Evolutionary conservation across 2,888 invertebrate species (phyloP), one percentile per base, ranked within the genome.

Genomic region (Lydus trimaculatus): DNA sequence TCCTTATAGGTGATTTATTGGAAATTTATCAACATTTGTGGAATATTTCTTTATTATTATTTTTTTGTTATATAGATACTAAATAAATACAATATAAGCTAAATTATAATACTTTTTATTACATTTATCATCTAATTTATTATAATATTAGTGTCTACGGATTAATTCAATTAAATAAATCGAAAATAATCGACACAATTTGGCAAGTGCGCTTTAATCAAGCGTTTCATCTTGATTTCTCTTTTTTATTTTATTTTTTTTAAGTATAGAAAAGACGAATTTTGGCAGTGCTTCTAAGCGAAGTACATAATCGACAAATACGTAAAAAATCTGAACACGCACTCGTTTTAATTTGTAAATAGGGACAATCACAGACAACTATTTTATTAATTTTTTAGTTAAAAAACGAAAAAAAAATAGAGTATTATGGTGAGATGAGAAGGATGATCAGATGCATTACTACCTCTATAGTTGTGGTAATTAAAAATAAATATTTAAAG

Each of bases 311-410:
- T 65, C 67, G 43, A 52, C 65, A 69, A 70, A 68, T 60, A 71
- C 71, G 11, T 72, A 79, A 75, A 76, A 75, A 75, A n/a, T n/a
- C n/a, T n/a, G n/a, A n/a, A 77, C 78, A 76, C 76, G 78, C 80
- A 80, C 78, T 77, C 75, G 56, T 28, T 28, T 68, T 66, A 69
- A 65, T 72, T 63, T 48, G 61, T 65, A 69, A 61, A 70, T 72
- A 76, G 75, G 76, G 78, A 79, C 78, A 81, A 82, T 82, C 82
- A 82, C 82, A 82, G 82, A 81, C 79, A 81, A 77, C 81, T 82
- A 81, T 76, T 73, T 52, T 13, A 52, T 43, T 20, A n/a, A 7
- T 23, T 15, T 56, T 56, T 13, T 23, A 25, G 2, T 28, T 8
- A 56, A n/a, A 28, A 25, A 56, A 7, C 2, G 6, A 56, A 15